Conservation (phyloP, 2,888 invertebrate species). For the Onthophagus sagittarius region DNA sequence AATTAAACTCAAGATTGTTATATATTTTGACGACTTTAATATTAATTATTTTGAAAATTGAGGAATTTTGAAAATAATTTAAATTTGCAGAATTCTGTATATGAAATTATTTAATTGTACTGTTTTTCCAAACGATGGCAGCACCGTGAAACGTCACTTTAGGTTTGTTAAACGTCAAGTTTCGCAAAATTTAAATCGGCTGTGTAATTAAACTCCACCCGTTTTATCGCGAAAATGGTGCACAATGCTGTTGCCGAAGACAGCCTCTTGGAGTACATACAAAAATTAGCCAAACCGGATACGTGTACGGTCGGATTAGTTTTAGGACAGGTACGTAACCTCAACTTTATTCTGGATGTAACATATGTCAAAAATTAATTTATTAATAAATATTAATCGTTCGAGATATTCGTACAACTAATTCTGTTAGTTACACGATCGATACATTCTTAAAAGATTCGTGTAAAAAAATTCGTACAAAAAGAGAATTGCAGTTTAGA, state of each 20-base stretch:
- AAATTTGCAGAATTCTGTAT: no score
- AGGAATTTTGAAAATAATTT: no score
- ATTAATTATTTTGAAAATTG: no score
- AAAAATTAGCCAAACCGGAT: slow-evolving; percentile 60
- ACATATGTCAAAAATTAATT: slow-evolving; percentile 5
- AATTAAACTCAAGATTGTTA: no score
- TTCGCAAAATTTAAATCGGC: slow-evolving; percentile 13
- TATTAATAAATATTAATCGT: not conserved
- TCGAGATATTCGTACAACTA: no score
- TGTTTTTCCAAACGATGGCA: not conserved
- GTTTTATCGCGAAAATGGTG: slow-evolving; percentile 52
- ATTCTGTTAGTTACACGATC: no score
- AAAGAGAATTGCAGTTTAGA: no score
- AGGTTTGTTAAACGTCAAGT: slow-evolving; percentile 11
- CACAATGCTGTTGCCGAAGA: slow-evolving; percentile 68
- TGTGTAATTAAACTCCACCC: slow-evolving; percentile 20
- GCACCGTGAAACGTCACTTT: not conserved
- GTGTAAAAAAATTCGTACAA: no score
- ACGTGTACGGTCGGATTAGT: slow-evolving; percentile 70
- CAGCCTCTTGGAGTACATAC: slow-evolving; percentile 63
- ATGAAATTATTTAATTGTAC: no score
- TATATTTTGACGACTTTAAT: no score
- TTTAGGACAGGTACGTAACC: slow-evolving; percentile 67
- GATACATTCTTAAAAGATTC: no score
- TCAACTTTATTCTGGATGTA: slow-evolving; percentile 13